phyloP scores from a whole-genome alignment of 2,797 vertebrate species.

The Enteromius viviparus region DNA sequence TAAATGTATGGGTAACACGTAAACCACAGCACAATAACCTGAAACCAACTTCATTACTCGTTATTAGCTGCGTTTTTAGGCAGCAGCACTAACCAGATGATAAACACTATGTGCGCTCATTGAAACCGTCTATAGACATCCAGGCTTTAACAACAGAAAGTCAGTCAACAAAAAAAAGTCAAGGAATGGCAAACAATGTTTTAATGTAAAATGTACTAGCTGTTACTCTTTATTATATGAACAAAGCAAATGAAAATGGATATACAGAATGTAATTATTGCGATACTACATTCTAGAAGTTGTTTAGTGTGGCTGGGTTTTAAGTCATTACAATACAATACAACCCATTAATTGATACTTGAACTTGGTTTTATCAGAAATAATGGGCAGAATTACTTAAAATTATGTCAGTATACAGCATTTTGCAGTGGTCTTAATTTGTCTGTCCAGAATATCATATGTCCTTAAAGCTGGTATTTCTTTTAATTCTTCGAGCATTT shows the following conservation, averaged over 20 bases:
- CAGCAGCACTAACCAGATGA: no score
- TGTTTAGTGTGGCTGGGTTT: background rate
- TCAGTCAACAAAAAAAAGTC: background rate
- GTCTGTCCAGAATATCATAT: background rate
- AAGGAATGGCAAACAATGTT: background rate
- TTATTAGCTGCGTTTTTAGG: no score
- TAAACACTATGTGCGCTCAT: no score
- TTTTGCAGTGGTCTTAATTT: background rate
- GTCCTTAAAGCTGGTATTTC: background rate
- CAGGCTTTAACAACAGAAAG: background rate
- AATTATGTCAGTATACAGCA: background rate
- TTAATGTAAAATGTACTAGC: background rate
- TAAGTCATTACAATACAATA: background rate
- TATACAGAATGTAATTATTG: background rate
- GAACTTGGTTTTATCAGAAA: background rate
- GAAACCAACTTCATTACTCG: no score
- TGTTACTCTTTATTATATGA: background rate
- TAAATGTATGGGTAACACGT: no score
- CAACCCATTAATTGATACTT: background rate
- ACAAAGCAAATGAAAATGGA: background rate
- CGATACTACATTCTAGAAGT: no score
- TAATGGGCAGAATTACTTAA: background rate
- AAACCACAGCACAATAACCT: no score
- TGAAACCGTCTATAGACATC: no score
- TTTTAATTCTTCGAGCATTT: background rate